A percentile compares a stretch with the other conserved stretches of the same genome.
Evolutionary conservation across 2,797 vertebrate species (phyloP).

Genomic region (Macrochelys suwanniensis): DNA sequence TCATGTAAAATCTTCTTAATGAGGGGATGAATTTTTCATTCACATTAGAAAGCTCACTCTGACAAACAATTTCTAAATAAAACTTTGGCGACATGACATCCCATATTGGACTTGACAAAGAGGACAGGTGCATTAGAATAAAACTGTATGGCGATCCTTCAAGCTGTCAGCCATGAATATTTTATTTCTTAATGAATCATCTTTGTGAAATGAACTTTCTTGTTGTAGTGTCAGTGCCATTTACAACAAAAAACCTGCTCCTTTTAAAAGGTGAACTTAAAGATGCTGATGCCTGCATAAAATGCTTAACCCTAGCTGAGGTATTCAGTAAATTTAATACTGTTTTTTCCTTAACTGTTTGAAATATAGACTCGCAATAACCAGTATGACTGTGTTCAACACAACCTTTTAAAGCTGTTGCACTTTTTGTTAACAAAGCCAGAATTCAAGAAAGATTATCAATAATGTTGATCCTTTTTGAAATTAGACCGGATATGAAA

Average conservation of each 20-base stretch:
- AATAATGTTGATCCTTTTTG: constrained; percentile 39
- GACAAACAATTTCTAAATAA: constrained; percentile 94
- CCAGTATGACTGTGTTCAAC: background rate
- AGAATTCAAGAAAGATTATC: constrained; percentile 62
- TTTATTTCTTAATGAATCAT: constrained; percentile 96
- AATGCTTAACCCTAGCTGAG: constrained; percentile 79
- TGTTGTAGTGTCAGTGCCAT: constrained; percentile 88
- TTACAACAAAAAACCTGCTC: constrained; percentile 86
- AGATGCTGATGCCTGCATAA: constrained; percentile 83
- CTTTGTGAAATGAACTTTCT: constrained; percentile 91
- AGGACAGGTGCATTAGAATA: constrained; percentile 99
- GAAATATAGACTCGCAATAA: constrained; percentile 43
- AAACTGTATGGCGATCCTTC: constrained; percentile 97
- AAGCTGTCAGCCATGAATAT: constrained; percentile 98
- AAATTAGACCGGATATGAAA: constrained; percentile 10
- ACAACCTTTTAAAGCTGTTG: constrained; percentile 50
- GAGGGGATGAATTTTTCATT: constrained; percentile 95
- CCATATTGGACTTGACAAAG: constrained; percentile 98
- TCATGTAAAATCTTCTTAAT: constrained; percentile 92
- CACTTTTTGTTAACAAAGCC: constrained; percentile 61
- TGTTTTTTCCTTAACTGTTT: constrained; percentile 20
- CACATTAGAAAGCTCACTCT: constrained; percentile 88
- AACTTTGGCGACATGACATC: constrained; percentile 93
- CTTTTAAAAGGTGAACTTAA: constrained; percentile 84
- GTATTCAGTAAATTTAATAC: constrained; percentile 51